Evolutionary conservation across 2,113 vertebrate species (phyloP).

Genomic region (Antechinus stuartii): DNA sequence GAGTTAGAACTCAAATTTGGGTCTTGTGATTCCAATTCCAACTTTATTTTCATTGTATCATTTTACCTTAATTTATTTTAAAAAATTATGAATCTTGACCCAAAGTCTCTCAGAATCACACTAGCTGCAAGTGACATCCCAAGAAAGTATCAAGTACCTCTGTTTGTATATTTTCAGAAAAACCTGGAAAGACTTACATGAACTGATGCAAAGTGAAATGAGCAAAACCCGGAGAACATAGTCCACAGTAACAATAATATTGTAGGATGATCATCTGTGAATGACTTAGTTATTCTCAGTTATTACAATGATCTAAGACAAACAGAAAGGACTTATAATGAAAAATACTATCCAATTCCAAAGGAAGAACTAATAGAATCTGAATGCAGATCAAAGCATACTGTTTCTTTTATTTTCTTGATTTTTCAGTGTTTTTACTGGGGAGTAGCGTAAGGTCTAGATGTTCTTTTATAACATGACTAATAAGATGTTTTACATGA

Average conservation of each 20-base stretch:
- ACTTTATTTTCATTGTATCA: neutral
- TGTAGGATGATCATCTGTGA: neutral
- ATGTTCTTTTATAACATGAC: no score
- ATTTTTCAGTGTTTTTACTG: no score
- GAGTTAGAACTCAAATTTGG: neutral
- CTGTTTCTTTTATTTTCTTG: no score
- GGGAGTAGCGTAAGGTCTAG: no score
- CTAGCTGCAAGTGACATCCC: neutral
- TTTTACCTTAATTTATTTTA: neutral
- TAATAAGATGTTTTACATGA: no score
- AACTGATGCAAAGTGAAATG: neutral
- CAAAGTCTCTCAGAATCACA: neutral
- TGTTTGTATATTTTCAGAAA: neutral
- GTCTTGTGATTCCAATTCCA: neutral
- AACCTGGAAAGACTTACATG: neutral
- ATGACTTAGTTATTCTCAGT: neutral
- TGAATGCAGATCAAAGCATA: neutral
- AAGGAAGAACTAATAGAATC: neutral
- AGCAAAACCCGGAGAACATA: neutral
- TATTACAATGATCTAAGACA: neutral
- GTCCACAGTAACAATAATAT: no score
- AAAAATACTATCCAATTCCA: neutral
- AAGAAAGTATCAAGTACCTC: neutral
- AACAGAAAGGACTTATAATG: neutral
- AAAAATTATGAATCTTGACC: neutral